Base-by-base conservation (phyloP, 2,113 vertebrate genomes). In the Pseudonaja textilis region DNA sequence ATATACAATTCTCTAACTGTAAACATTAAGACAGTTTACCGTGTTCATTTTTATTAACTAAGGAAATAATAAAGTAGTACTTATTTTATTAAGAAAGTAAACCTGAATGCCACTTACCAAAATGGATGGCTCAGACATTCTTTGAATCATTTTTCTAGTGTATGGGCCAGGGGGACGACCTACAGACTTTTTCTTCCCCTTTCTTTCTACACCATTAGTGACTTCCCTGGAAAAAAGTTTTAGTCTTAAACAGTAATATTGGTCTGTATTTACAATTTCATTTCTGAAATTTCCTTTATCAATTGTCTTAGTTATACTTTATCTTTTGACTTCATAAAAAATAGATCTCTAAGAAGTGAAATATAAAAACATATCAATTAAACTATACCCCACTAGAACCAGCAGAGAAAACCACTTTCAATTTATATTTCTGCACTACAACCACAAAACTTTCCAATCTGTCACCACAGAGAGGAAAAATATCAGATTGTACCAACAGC, bases 111-210 rank as follows among this genome's bases (percentile, higher is more conserved):
- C 16, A 64, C 97, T 98, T 98, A 98, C 98, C 97, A 97, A 97
- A 97, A 96, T 90, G 92, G 97, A 92, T 0, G 97, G 96, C 95
- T 98, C 97, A 96, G 97, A 96, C 97, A 97, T 95, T 96, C 97
- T 98, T 89, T 98, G 98, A 96, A 98, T 97, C 97, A 98, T 97
- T 97, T 98, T 98, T 96, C 98, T 98, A 93, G 98, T 98, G 94
- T 98, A 98, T 88, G 98, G 98, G 96, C 99, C 99, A 96, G 98
- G 98, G 92, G 98, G 98, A 94, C 98, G 98, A 93, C 97, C 96
- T 93, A 97, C 98, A 94, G 98, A 98, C 95, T 99, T 99, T 98
- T 98, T 98, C 97, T 98, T 99, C 96, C 98, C 99, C 96, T 98
- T 99, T 97, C 98, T 99, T 94, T 98, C 98, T 96, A 98, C 97